A percentile compares a stretch with the other conserved stretches of the same genome.
phyloP scores from a whole-genome alignment of 2,113 vertebrate genomes.

The Cynopterus brachyotis region DNA sequence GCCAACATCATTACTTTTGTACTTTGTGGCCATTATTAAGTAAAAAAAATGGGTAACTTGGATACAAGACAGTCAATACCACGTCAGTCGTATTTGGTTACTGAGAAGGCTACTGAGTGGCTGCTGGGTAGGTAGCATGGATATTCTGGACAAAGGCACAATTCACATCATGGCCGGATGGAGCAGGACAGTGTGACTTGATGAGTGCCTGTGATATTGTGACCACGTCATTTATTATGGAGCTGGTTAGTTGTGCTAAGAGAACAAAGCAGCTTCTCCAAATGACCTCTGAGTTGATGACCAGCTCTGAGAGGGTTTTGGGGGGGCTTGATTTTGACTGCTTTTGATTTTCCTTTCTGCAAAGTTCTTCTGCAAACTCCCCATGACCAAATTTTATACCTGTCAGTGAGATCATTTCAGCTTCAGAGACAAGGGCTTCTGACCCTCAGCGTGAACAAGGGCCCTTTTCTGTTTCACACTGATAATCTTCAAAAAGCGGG shows the following conservation, averaged over 20 bases:
- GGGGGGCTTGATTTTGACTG: constrained; percentile 47
- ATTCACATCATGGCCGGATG: no score
- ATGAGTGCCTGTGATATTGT: background rate
- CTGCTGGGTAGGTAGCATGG: no score
- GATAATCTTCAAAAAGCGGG: background rate
- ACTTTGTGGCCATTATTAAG: no score
- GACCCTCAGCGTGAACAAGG: background rate
- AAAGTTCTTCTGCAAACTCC: constrained; percentile 23
- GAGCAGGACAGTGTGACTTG: background rate
- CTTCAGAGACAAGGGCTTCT: constrained; percentile 50
- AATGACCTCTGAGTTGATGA: constrained; percentile 2
- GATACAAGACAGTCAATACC: no score
- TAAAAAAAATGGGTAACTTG: no score
- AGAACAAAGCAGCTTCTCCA: constrained; percentile 36
- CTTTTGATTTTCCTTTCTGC: constrained; percentile 62
- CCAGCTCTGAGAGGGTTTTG: background rate
- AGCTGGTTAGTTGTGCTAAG: background rate
- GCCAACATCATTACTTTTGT: no score
- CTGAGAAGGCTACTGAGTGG: no score
- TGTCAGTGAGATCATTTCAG: constrained; percentile 39
- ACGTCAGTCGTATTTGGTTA: no score
- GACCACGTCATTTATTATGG: background rate
- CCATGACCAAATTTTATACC: constrained; percentile 59
- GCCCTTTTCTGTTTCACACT: background rate
- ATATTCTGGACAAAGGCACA: no score